Conservation (phyloP, 92 coral and sea anemone genomes). For the Montipora capitata region DNA sequence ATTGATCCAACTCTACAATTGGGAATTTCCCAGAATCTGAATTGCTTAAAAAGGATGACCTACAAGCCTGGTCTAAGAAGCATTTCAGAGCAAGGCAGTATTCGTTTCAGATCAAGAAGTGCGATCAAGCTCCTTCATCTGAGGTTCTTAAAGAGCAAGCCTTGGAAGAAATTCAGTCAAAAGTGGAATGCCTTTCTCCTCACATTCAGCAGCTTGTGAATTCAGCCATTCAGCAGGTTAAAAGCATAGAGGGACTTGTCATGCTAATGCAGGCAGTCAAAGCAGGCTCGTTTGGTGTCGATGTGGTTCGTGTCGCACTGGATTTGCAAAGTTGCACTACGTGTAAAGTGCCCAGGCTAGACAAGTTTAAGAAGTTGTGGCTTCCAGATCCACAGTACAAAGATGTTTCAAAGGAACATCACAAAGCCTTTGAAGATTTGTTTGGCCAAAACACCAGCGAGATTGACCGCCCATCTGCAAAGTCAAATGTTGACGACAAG, state of each 20-base stretch:
- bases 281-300: conserved; percentile 30
- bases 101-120: conserved; percentile 50
- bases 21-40: conserved; percentile 59
- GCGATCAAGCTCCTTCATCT: conserved; percentile 34
- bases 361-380: conserved; percentile 30
- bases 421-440: conserved; percentile 25
- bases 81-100: conserved; percentile 52
- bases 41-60: conserved; percentile 31
- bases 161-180: conserved; percentile 35
- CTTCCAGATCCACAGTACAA: conserved; percentile 53
- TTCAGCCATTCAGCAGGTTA: conserved; percentile 51
- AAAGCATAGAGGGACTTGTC: conserved; percentile 41
- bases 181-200: conserved; percentile 46
- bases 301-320: conserved; percentile 25
- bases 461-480: conserved; percentile 47
- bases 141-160: conserved; percentile 50
- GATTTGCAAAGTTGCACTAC: conserved; percentile 20
- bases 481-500: conserved; percentile 28
- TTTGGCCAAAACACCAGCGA: conserved; percentile 44
- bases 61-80: conserved; percentile 50
- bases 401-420: conserved; percentile 47
- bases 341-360: conserved; percentile 37
- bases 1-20: conserved; percentile 51
- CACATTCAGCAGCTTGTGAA: conserved; percentile 39
- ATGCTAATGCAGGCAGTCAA: conserved; percentile 18